A percentile compares a stretch with the other conserved stretches of the same genome.
Evolutionary conservation across 2,888 invertebrate genomes (phyloP).

Genomic region (Lottia scabra): DNA sequence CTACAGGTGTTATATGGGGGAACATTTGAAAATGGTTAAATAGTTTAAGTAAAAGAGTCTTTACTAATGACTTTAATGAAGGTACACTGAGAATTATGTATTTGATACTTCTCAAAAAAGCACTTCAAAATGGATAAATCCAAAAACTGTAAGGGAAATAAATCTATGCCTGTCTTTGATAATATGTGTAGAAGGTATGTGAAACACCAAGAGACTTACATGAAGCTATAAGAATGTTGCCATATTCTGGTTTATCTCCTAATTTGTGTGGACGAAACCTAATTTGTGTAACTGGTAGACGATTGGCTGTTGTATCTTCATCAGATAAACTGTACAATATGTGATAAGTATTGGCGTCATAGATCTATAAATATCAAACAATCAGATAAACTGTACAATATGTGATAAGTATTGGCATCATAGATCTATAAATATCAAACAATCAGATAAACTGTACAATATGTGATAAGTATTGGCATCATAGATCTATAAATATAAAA

Average conservation of each 20-base stretch:
- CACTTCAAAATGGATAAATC: too few relatives aligned
- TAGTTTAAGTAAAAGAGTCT: too few relatives aligned
- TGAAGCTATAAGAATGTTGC: slow-evolving; percentile 61
- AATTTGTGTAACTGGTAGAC: slow-evolving; percentile 64
- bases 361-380: slow-evolving; percentile 49
- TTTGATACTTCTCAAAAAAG: too few relatives aligned
- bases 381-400: slow-evolving; percentile 57
- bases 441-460: slow-evolving; percentile 58
- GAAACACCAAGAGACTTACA: slow-evolving; percentile 49
- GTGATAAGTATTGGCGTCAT: slow-evolving; percentile 47
- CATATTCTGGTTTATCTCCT: slow-evolving; percentile 51
- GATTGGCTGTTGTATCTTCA: slow-evolving; percentile 50
- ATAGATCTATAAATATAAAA: too few relatives aligned
- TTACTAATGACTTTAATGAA: too few relatives aligned
- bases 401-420: slow-evolving; percentile 42
- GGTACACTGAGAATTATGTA: too few relatives aligned
- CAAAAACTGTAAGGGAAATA: background rate
- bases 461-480: slow-evolving; percentile 44
- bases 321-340: slow-evolving; percentile 59
- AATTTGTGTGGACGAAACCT: slow-evolving; percentile 50
- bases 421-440: too few relatives aligned
- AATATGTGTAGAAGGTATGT: background rate
- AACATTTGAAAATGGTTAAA: too few relatives aligned
- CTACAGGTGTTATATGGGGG: too few relatives aligned
- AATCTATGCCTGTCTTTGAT: background rate